Conservation (phyloP, 2,888 invertebrate genomes). For the Isotomurus palustris region DNA sequence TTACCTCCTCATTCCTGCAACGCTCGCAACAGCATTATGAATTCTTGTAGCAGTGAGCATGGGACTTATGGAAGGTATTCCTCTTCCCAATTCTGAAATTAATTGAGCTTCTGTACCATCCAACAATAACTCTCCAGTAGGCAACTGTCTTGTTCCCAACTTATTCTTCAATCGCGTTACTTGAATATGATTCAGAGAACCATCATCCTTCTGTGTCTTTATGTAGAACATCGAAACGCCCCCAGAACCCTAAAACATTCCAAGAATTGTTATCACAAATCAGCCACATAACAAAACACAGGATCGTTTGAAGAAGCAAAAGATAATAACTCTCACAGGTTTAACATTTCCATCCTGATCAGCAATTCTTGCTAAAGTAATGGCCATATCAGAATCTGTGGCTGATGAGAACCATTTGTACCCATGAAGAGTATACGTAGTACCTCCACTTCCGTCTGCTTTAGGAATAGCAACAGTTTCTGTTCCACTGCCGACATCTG, state of each 20-base stretch:
- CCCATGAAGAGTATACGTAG: slow-evolving; percentile 53
- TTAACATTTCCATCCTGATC: slow-evolving; percentile 49
- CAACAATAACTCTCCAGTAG: slow-evolving; percentile 58
- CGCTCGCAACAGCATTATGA: slow-evolving; percentile 54
- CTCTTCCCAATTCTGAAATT: slow-evolving; percentile 53
- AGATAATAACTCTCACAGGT: slow-evolving; percentile 9
- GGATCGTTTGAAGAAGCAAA: not conserved
- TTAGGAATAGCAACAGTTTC: slow-evolving; percentile 53
- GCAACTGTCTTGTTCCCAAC: slow-evolving; percentile 57
- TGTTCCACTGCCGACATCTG: slow-evolving; percentile 57
- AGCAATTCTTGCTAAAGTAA: slow-evolving; percentile 55
- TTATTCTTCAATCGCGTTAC: slow-evolving; percentile 56
- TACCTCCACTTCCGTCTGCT: slow-evolving; percentile 49
- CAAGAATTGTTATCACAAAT: not conserved
- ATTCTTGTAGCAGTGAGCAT: slow-evolving; percentile 57
- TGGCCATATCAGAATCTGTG: slow-evolving; percentile 57
- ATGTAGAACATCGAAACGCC: slow-evolving; percentile 56
- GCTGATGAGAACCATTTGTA: slow-evolving; percentile 60
- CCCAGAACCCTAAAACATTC: slow-evolving; percentile 51
- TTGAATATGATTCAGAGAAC: slow-evolving; percentile 54
- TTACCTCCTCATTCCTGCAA: slow-evolving; percentile 52
- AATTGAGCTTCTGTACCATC: slow-evolving; percentile 53
- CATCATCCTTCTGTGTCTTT: slow-evolving; percentile 50
- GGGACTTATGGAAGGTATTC: slow-evolving; percentile 54
- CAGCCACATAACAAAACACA: not conserved